phyloP scores from a whole-genome alignment of 2,113 vertebrate species.

The Eurypyga helias region DNA sequence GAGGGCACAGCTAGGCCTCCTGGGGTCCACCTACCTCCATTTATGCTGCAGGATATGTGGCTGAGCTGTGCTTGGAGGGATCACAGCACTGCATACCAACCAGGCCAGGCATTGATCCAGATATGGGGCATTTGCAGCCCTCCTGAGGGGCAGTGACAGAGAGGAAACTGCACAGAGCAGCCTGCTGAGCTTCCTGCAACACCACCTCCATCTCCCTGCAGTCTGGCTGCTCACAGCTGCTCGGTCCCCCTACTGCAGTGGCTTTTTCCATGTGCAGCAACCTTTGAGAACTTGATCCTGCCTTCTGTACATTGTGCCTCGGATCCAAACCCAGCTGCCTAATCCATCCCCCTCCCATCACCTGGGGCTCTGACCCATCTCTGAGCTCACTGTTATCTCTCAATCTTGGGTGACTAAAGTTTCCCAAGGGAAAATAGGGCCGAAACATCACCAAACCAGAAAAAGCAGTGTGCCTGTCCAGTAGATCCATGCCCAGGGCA shows the following conservation, averaged over 20 bases:
- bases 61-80: neutral
- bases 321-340: fast-evolving
- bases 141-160: neutral
- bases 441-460: neutral
- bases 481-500: neutral
- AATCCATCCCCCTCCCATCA: neutral
- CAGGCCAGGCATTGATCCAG: neutral
- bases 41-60: neutral
- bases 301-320: neutral
- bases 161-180: neutral
- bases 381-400: neutral
- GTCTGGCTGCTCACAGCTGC: neutral
- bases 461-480: neutral
- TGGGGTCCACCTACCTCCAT: neutral
- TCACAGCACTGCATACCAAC: neutral
- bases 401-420: neutral
- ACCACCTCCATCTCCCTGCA: neutral
- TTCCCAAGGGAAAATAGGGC: neutral
- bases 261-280: neutral
- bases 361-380: neutral
- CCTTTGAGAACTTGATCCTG: neutral
- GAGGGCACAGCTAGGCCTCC: neutral
- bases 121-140: neutral
- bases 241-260: neutral
- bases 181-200: neutral